Conservation (phyloP, 2,797 vertebrate species). For the Picus viridis region DNA sequence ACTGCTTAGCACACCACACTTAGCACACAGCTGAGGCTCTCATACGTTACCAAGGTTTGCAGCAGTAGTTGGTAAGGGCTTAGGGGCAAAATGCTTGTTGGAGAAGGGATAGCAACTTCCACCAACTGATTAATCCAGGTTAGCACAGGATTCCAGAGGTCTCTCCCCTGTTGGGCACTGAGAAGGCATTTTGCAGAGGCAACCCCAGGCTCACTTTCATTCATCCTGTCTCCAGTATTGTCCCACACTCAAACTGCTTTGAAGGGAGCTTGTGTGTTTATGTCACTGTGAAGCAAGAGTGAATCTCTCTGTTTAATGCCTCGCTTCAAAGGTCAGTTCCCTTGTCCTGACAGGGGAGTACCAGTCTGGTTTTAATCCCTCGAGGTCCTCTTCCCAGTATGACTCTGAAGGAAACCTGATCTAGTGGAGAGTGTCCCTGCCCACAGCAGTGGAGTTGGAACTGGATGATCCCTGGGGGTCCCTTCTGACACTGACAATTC, state of each 20-base stretch:
- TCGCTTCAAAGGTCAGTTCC: background rate
- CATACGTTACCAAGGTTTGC: rapidly evolving
- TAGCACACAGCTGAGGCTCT: background rate
- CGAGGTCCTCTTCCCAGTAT: background rate
- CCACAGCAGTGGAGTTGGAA: no score
- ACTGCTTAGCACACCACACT: background rate
- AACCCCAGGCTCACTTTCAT: background rate
- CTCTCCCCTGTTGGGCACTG: background rate
- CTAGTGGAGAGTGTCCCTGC: no score
- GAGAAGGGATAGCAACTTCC: background rate
- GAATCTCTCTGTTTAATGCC: background rate
- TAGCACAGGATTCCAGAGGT: background rate
- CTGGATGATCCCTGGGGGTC: no score
- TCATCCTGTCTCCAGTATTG: background rate
- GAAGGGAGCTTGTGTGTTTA: background rate
- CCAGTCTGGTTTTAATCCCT: background rate
- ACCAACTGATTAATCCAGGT: background rate
- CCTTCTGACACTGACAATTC: no score
- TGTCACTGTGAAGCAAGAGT: background rate
- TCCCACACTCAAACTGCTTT: background rate
- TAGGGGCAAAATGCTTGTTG: background rate
- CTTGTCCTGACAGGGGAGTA: background rate
- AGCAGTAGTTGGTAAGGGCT: background rate
- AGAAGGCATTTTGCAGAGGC: background rate
- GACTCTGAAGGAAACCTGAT: background rate